Evolutionary conservation across 1,140 invertebrate species (phyloP).

Genomic region (Idris sp.): DNA sequence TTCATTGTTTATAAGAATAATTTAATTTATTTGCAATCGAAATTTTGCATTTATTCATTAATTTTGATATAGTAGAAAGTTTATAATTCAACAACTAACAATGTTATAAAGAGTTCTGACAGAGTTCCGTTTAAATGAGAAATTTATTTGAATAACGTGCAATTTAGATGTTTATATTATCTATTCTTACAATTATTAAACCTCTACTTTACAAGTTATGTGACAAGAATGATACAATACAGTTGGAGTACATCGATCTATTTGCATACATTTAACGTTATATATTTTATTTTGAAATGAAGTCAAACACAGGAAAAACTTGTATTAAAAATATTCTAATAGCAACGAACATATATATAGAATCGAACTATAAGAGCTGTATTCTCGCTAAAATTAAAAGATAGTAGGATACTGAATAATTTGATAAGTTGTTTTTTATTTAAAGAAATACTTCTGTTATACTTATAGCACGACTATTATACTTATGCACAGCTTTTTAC

Average conservation of each 20-base stretch:
- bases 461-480: not conserved
- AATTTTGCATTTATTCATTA: too few species aligned
- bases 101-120: too few species aligned
- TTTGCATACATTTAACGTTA: constrained; percentile 28
- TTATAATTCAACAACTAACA: too few species aligned
- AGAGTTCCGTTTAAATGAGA: too few species aligned
- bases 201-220: too few species aligned
- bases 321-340: constrained; percentile 37
- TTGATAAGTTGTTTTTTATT: constrained; percentile 15
- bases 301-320: constrained; percentile 15
- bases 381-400: constrained; percentile 27
- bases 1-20: too few species aligned
- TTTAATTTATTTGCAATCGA: too few species aligned
- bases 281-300: constrained; percentile 32
- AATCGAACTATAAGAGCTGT: constrained; percentile 16
- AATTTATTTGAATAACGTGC: too few species aligned
- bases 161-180: too few species aligned
- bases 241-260: constrained; percentile 36
- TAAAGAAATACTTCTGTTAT: constrained; percentile 23
- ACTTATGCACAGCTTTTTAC: constrained; percentile 13
- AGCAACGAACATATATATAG: constrained; percentile 6
- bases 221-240: constrained; percentile 7
- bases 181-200: too few species aligned
- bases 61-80: too few species aligned
- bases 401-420: constrained; percentile 21